Base-by-base conservation (phyloP, 2,113 vertebrate genomes). In the Ailuropoda melanoleuca region DNA sequence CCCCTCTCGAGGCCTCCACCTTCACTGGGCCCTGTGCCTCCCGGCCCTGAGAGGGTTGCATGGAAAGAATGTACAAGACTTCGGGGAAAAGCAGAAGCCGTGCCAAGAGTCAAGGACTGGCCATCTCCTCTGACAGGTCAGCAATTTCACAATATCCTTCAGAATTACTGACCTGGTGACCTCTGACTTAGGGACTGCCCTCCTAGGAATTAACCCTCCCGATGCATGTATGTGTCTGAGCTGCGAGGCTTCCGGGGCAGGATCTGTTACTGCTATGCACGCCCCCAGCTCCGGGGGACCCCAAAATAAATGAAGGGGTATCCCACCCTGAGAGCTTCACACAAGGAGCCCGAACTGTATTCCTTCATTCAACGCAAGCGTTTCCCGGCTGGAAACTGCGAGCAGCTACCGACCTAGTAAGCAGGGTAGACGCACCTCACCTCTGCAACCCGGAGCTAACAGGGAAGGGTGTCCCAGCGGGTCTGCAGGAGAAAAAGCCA, bases 211-310 rank as follows among this genome's bases (percentile, higher is more conserved):
- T 34, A 0, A 0, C 64, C 55, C 31, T 82, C 48, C 86, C 21
- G 1, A 3, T 0, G 0, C 24, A 8, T 9, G 29, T 0, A 0
- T 2, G 19, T 1, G 1, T 11, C 64, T 46, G 0, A 43, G 31
- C 26, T 1, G 3, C 4, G 5, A 26, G 3, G 1, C 24, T 53
- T n/a, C 15, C 1, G 2, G 0, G 4, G 43, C 15, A 50, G 64
- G 19, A 31, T 7, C 50, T 15, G 29, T 18, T 1, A 13, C 6
- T 5, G 37, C 46, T 29, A 3, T 7, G 66, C 18, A 18, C 34
- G 26, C 4, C 13, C n/a, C 18, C 17, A 19, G 81, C 29, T 66
- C 31, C 1, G 0, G 2, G 43, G 26, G 74, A 4, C 74, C 60
- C n/a, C 29, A 6, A n/a, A 6, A 10, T 7, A 0, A 3, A 2